phyloP scores from a whole-genome alignment of 1,140 invertebrate species.

The Drosophila chauvacae region DNA sequence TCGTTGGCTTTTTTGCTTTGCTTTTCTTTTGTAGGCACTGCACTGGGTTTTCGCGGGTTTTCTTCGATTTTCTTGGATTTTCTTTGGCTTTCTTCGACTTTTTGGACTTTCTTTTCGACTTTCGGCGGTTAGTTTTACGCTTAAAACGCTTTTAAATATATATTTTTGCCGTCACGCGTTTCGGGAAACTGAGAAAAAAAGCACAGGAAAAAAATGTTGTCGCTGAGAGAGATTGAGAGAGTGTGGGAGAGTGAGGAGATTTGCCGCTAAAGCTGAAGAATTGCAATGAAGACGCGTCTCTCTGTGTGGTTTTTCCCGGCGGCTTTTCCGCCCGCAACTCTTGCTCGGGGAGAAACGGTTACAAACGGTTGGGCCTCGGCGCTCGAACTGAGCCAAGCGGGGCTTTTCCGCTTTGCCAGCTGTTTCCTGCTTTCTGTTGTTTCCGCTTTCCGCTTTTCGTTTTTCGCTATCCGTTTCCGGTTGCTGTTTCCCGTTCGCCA shows the following conservation, averaged over 20 bases:
- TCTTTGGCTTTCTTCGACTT: not conserved
- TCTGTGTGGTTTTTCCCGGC: slow-evolving; percentile 7
- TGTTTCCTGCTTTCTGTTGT: slow-evolving; percentile 16
- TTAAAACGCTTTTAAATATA: slow-evolving; percentile 30
- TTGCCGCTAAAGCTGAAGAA: not conserved
- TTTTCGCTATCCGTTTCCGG: not conserved
- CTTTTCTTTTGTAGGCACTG: slow-evolving; percentile 14
- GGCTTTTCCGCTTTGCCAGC: slow-evolving; percentile 24
- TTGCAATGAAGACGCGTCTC: not conserved
- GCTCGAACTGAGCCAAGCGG: slow-evolving; percentile 22
- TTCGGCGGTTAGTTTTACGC: slow-evolving; percentile 33
- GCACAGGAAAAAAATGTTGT: slow-evolving; percentile 70
- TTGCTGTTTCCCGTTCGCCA: slow-evolving; percentile 1
- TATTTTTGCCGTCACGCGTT: slow-evolving; percentile 22
- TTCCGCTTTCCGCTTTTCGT: not conserved
- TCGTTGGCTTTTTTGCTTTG: slow-evolving; percentile 3
- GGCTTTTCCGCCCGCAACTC: slow-evolving; percentile 15
- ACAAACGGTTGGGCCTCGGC: slow-evolving; percentile 33
- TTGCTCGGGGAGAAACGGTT: slow-evolving; percentile 8
- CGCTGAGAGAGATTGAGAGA: not conserved
- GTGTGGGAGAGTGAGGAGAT: not conserved
- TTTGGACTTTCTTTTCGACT: slow-evolving; percentile 3
- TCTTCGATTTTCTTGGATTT: not conserved
- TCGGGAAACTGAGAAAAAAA: slow-evolving; percentile 72
- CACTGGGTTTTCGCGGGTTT: slow-evolving; percentile 7